Evolutionary conservation across 2,113 vertebrate genomes (phyloP).

Genomic region (Rhinoptilus africanus): DNA sequence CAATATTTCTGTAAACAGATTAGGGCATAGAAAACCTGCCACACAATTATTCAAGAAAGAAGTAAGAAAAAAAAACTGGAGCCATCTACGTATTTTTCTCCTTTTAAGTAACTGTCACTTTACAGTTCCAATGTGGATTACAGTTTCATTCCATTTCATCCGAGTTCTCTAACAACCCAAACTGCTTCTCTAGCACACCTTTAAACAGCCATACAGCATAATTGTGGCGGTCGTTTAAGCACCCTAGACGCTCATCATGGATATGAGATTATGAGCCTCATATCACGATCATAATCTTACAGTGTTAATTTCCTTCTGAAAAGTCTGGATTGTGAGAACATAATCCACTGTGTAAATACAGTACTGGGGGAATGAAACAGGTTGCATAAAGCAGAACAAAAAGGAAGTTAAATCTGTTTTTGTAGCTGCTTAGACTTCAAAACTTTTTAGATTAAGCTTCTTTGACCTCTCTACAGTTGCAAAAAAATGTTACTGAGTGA

Average conservation of each 20-base stretch:
- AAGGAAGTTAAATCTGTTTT: not conserved
- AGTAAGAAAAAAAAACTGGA: not conserved
- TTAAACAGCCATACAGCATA: not conserved
- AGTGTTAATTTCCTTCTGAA: not conserved
- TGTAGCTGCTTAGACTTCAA: not conserved
- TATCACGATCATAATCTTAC: not conserved
- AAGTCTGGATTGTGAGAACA: not conserved
- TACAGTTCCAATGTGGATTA: not conserved
- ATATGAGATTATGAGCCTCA: not conserved
- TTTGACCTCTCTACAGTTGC: not conserved
- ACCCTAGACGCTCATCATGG: not conserved
- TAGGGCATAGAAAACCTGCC: conserved; percentile 14
- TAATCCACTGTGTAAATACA: not conserved
- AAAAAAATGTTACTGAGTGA: not conserved
- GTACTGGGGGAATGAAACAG: not conserved
- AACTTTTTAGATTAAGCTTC: not conserved
- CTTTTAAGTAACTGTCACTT: conserved; percentile 30
- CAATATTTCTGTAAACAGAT: conserved; percentile 68
- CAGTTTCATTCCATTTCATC: not conserved
- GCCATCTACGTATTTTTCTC: not conserved
- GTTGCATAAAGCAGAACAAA: not conserved
- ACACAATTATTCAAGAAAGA: conserved; percentile 30
- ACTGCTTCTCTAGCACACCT: not conserved
- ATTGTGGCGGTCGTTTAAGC: not conserved
- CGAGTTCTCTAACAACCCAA: not conserved